Evolutionary conservation across 1,140 invertebrate genomes (phyloP).

Genomic region (Sinella curviseta): DNA sequence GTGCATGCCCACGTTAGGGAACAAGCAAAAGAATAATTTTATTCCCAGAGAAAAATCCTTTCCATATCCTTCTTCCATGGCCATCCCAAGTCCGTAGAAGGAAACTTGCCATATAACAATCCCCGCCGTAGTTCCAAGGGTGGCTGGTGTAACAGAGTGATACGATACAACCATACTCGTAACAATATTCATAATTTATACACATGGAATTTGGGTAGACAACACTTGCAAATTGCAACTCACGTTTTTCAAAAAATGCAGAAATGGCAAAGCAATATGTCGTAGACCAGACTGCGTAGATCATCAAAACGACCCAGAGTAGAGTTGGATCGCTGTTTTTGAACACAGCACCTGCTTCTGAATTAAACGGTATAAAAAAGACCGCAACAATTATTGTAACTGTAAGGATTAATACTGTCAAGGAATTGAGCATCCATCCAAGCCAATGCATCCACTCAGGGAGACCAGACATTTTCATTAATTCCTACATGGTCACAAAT

Average conservation of each 20-base stretch:
- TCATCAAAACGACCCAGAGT: conserved; percentile 42
- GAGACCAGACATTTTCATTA: conserved; percentile 36
- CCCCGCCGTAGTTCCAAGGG: conserved; percentile 43
- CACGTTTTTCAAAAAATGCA: conserved; percentile 43
- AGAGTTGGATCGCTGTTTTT: conserved; percentile 40
- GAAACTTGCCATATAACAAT: conserved; percentile 42
- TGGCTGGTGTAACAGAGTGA: conserved; percentile 27
- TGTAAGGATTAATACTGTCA: conserved; percentile 34
- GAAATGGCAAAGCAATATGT: conserved; percentile 46
- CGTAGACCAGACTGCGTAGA: conserved; percentile 39
- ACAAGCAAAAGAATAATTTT: conserved; percentile 32
- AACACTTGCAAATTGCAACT: conserved; percentile 27
- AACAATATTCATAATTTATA: too few relatives aligned
- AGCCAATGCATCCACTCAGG: conserved; percentile 43
- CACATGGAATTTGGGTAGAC: too few relatives aligned
- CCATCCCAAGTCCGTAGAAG: conserved; percentile 30
- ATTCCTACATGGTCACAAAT: conserved; percentile 19
- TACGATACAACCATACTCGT: too few relatives aligned
- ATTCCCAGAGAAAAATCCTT: conserved; percentile 16
- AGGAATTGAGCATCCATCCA: conserved; percentile 47
- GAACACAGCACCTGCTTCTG: conserved; percentile 38
- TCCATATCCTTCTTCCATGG: conserved; percentile 31
- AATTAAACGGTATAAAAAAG: conserved; percentile 37
- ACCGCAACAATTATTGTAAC: conserved; percentile 42
- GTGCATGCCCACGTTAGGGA: conserved; percentile 41